phyloP scores from a whole-genome alignment of 1,140 invertebrate species.

The Orius insidiosus region DNA sequence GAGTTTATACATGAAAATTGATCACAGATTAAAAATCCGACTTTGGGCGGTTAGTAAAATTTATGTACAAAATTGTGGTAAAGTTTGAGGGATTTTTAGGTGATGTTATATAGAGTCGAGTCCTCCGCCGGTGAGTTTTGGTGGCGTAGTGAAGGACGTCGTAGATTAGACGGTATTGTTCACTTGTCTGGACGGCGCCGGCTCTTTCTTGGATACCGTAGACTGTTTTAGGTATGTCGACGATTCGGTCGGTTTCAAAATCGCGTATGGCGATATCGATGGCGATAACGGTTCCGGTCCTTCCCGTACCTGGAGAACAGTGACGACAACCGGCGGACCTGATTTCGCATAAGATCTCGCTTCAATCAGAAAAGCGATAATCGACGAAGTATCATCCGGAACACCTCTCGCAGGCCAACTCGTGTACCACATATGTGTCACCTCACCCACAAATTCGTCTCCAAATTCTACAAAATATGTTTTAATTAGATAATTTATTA shows the following conservation, averaged over 20 bases:
- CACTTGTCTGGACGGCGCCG: constrained; percentile 67
- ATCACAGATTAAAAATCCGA: too few species aligned
- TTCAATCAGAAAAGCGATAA: constrained; percentile 74
- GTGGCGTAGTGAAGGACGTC: constrained; percentile 49
- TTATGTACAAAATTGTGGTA: too few species aligned
- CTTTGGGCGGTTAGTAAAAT: too few species aligned
- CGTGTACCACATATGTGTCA: constrained; percentile 81
- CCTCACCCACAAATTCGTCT: constrained; percentile 66
- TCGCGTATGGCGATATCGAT: constrained; percentile 75
- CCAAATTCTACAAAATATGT: constrained; percentile 38
- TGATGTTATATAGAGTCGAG: constrained; percentile 31
- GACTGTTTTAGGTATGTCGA: constrained; percentile 72
- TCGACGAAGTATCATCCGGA: constrained; percentile 56
- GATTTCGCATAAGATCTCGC: constrained; percentile 31
- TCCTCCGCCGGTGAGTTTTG: constrained; percentile 43
- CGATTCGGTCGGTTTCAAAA: constrained; percentile 53
- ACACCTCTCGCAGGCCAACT: constrained; percentile 68
- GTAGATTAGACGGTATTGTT: constrained; percentile 51
- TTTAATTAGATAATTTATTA: too few species aligned
- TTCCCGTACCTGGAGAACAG: constrained; percentile 80
- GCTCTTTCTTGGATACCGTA: constrained; percentile 67
- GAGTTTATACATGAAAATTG: too few species aligned
- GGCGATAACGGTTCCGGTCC: constrained; percentile 73
- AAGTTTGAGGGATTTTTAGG: too few species aligned
- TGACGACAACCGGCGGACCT: constrained; percentile 61